A percentile compares a stretch with the other conserved stretches of the same genome.
These are phyloP conservation scores for Hirudo medicinalis DNA, from an alignment of 1,140 invertebrate genomes.

Conservation along the genomic window DNA sequence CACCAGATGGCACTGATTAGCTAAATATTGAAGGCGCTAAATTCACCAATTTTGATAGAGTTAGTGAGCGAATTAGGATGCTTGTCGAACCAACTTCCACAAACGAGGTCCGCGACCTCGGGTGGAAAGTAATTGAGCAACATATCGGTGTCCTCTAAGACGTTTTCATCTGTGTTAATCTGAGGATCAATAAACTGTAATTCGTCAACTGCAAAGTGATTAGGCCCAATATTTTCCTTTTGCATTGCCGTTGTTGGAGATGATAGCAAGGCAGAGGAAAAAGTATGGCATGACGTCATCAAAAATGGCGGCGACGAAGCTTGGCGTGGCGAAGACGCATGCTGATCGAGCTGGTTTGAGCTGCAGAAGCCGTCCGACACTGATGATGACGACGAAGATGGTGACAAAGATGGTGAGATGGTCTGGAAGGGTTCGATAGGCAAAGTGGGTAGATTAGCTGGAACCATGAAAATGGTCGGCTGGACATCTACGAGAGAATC, in stretches of 20 bases:
- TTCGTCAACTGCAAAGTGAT: not conserved
- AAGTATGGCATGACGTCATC: no score
- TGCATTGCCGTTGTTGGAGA: not conserved
- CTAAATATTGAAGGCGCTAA: not conserved
- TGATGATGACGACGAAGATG: not conserved
- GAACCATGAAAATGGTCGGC: no score
- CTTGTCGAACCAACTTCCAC: conserved; percentile 4
- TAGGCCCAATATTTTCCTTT: not conserved
- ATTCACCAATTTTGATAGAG: not conserved
- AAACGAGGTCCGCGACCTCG: conserved; percentile 1
- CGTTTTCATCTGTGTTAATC: not conserved
- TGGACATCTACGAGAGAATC: not conserved
- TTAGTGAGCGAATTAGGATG: not conserved
- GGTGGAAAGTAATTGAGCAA: conserved; percentile 17
- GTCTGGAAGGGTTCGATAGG: no score
- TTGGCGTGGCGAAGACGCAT: no score
- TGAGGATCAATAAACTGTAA: not conserved
- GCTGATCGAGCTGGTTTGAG: no score
- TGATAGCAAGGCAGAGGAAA: not conserved
- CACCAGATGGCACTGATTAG: not conserved
- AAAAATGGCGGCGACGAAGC: no score
- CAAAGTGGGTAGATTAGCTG: no score
- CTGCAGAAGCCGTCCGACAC: not conserved
- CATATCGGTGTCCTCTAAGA: not conserved
- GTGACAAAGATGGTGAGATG: not conserved